A percentile compares a stretch with the other conserved stretches of the same genome.
These are phyloP conservation scores for Oxygymnocypris stewartii DNA, from an alignment of 2,113 vertebrate genomes.

Conservation along the genomic window DNA sequence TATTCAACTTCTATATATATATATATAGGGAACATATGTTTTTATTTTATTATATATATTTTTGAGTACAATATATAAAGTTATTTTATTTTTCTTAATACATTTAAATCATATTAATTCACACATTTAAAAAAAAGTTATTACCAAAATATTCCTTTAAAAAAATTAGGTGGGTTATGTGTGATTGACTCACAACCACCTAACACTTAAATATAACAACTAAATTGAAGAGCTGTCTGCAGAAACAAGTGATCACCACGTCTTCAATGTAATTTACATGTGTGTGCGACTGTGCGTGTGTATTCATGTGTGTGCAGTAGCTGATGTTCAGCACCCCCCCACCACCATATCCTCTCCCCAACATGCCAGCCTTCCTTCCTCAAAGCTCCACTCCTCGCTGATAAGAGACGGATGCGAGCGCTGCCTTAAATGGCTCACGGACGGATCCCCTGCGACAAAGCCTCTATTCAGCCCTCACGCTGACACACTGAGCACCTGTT, in stretches of 20 bases:
- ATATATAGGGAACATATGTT: no score
- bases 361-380: constrained; percentile 48
- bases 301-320: neutral
- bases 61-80: no score
- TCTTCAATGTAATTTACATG: neutral
- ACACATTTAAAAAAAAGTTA: no score
- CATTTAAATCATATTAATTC: no score
- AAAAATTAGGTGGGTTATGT: no score
- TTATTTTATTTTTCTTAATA: no score
- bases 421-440: constrained; percentile 57
- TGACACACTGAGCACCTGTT: constrained; percentile 70
- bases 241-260: neutral
- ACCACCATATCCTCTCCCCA: constrained; percentile 29
- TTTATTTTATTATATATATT: no score
- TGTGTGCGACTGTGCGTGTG: neutral
- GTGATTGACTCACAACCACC: neutral
- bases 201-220: neutral
- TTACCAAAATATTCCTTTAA: neutral
- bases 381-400: constrained; percentile 54
- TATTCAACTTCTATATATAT: no score
- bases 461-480: constrained; percentile 67
- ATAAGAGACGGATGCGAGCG: constrained; percentile 50
- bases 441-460: constrained; percentile 71
- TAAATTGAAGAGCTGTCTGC: neutral
- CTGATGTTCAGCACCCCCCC: neutral